Base-by-base conservation (phyloP, 2,113 vertebrate genomes). In the Brachyhypopomus gauderio region DNA sequence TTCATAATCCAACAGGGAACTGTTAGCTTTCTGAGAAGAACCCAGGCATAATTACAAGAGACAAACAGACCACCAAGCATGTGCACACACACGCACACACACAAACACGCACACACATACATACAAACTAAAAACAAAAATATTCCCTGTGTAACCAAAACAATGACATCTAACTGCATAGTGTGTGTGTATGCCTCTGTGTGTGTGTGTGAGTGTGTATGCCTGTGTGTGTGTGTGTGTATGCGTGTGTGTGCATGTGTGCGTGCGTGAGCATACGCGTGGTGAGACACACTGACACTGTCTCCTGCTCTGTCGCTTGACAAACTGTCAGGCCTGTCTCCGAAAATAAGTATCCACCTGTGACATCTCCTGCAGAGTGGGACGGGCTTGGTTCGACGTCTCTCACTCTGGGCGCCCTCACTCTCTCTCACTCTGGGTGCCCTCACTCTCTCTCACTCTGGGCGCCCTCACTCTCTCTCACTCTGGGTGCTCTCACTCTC, bases 311-410 rank as follows among this genome's bases (percentile, higher is more conserved):
- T 78, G 86, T 84, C 86, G 84, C 78, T 86, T 88, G 89, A 90
- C 85, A 83, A 88, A 82, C 74, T 87, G 88, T 89, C 90, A 82
- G 80, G 83, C 60, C 85, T 89, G 87, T 87, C 88, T 79, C 79
- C 79, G 79, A 88, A 89, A 90, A 90, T 84, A 88, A 86, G 82
- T 88, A 84, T 87, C 87, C 84, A 90, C 88, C 88, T 90, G 91
- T 88, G 89, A 90, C 88, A 90, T 78, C 79, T 88, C 75, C 72
- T 83, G 87, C 71, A 86, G 82, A 77, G 80, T 84, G 77, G 81
- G 84, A 82, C 52, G 25, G 41, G 45, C 41, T 55, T 17, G 22
- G 17, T 22, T 72, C 36, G 17, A 41, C 67, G n/a, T 77, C 59
- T 25, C 1, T 48, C 12, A 38, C 7, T 12, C 73, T 23, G 30